Base-by-base conservation (phyloP, 2,113 vertebrate genomes). In the Syrmaticus mikado region DNA sequence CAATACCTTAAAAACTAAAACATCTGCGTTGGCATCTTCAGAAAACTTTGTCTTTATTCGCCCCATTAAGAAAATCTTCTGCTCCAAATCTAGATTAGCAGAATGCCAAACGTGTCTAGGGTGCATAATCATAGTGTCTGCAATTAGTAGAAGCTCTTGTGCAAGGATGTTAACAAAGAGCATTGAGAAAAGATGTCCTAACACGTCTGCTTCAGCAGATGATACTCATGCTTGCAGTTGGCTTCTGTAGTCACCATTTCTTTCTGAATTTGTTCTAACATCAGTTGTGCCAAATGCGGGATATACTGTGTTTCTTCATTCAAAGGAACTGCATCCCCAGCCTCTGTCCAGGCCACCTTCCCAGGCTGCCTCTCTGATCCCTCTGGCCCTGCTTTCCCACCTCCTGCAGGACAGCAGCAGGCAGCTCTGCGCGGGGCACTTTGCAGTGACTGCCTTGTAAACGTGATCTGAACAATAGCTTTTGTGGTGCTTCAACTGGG, bases 171-270 rank as follows among this genome's bases (percentile, higher is more conserved):
- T 85, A 90, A 71, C 58, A 18, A 13, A 46, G 43, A 76, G 5
- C 57, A 40, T 48, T 60, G 65, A 72, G 88, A 66, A 60, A 82
- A 92, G 78, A 12, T 83, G 94, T 87, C 62, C 36, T 57, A 58
- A 94, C 92, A 48, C 61, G 95, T 72, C 76, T 91, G 57, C 86
- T 94, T 75, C 57, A 61, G 67, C 78, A 86, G 74, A 94, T 75
- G 43, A 45, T 94, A 76, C 58, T 74, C 61, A 84, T 27, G 45
- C 40, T 85, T 85, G 43, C 52, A 65, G 30, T 68, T 75, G 57
- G 48, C 66, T 53, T 65, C 62, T 36, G 27, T 53, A 85, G n/a
- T 67, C 58, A 34, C 34, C 15, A 11, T 45, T 89, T 79, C 32
- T 58, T 93, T 88, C 64, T 53, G 46, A 76, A 40, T 72, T 41